These are phyloP conservation scores for Medauroidea extradentata DNA, from an alignment of 1,140 invertebrate genomes.

Conservation along the genomic window DNA sequence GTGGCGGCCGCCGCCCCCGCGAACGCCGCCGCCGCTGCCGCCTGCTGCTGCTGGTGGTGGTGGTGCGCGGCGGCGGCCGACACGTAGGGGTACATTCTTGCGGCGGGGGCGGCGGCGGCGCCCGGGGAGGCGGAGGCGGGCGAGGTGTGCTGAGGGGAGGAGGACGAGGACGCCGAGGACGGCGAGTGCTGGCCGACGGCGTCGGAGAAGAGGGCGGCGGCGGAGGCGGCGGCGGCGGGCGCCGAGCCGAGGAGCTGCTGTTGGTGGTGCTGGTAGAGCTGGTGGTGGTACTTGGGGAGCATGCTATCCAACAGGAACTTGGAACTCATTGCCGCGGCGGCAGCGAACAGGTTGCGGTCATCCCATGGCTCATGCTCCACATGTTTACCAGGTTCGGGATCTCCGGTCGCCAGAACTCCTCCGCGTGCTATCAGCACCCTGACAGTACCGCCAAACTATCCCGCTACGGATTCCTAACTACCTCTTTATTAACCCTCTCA, in stretches of 20 bases:
- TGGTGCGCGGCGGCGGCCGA: constrained; percentile 63
- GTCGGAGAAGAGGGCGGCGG: constrained; percentile 50
- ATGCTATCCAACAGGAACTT: constrained; percentile 97
- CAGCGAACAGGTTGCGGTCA: neutral
- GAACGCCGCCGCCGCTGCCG: constrained; percentile 61
- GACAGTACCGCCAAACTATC: too few relatives aligned
- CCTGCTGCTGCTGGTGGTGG: constrained; percentile 64
- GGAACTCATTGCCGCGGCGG: constrained; percentile 72
- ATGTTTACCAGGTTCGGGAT: too few relatives aligned
- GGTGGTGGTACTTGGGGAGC: constrained; percentile 89
- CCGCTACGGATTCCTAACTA: too few relatives aligned
- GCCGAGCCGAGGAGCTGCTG: constrained; percentile 52
- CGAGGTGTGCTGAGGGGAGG: constrained; percentile 45
- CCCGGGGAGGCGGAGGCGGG: constrained; percentile 44
- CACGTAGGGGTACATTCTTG: constrained; percentile 61
- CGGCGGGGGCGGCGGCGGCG: constrained; percentile 48
- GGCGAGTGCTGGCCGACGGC: constrained; percentile 38
- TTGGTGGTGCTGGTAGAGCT: constrained; percentile 63
- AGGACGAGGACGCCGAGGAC: constrained; percentile 45
- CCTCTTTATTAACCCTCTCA: too few relatives aligned
- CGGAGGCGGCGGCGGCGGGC: constrained; percentile 44
- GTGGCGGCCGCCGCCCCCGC: constrained; percentile 55
- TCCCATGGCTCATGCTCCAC: too few relatives aligned
- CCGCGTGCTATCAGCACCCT: too few relatives aligned
- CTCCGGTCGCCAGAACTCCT: too few relatives aligned